A percentile compares a stretch with the other conserved stretches of the same genome.
Conservation (phyloP, 2,113 vertebrate species). For the Catharus fuscescens region DNA sequence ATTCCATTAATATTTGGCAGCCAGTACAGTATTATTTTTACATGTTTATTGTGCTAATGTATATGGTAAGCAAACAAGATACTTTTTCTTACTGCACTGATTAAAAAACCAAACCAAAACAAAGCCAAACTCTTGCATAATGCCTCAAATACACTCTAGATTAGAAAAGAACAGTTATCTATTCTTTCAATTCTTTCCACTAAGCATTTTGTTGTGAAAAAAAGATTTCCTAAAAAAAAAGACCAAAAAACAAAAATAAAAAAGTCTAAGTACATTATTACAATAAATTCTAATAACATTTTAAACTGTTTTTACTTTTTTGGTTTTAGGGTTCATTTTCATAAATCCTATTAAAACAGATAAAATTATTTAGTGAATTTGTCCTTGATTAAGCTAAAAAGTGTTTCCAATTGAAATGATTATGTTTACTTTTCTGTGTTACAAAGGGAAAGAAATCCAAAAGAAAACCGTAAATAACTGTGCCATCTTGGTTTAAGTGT, state of each 20-base stretch:
- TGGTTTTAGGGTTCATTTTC: background rate
- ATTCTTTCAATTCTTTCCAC: background rate
- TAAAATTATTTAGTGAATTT: conserved; percentile 68
- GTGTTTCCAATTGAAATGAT: conserved; percentile 68
- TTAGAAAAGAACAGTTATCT: background rate
- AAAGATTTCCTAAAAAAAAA: background rate
- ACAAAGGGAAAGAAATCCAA: conserved; percentile 64
- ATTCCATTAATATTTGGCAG: background rate
- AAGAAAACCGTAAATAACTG: conserved; percentile 70
- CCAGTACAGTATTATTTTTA: background rate
- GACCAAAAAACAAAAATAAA: background rate
- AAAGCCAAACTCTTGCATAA: background rate
- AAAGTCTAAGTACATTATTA: background rate
- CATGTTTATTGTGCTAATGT: background rate
- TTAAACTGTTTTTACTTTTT: background rate
- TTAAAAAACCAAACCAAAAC: background rate
- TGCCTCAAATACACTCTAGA: background rate
- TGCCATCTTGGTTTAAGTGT: conserved; percentile 42
- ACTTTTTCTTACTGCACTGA: background rate
- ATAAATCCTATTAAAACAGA: conserved; percentile 40
- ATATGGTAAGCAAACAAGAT: background rate
- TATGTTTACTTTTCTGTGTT: conserved; percentile 68
- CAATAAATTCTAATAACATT: conserved; percentile 49
- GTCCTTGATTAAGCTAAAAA: conserved; percentile 64
- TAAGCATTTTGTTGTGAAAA: background rate